phyloP scores from a whole-genome alignment of 1,140 invertebrate species.

The Rhizoglyphus robini region DNA sequence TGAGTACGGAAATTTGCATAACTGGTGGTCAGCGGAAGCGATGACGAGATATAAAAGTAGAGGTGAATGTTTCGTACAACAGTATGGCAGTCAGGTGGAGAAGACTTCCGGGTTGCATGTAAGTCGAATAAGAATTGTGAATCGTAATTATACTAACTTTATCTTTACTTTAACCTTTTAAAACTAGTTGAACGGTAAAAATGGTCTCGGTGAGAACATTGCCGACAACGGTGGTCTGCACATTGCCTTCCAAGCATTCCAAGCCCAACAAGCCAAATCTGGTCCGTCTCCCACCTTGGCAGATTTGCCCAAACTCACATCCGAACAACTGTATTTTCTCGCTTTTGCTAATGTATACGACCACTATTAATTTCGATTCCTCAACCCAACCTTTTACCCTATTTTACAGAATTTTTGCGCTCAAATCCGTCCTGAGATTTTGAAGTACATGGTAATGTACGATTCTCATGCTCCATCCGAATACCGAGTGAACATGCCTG shows the following conservation, averaged over 20 bases:
- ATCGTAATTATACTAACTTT: background rate
- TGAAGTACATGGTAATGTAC: conserved; percentile 26
- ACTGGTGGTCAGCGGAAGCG: conserved; percentile 25
- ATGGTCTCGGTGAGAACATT: conserved; percentile 20
- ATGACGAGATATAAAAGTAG: conserved; percentile 11
- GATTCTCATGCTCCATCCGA: conserved; percentile 27
- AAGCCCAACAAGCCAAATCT: conserved; percentile 15
- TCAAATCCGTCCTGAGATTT: conserved; percentile 25
- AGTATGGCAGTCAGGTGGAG: conserved; percentile 18
- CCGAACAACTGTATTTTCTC: conserved; percentile 25
- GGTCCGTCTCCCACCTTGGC: conserved; percentile 11
- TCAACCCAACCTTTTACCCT: no score
- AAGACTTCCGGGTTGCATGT: background rate
- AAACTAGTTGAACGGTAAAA: conserved; percentile 27
- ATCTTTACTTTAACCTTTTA: background rate
- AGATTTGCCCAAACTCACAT: conserved; percentile 12
- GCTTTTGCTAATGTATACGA: conserved; percentile 28
- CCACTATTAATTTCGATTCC: background rate
- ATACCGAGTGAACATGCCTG: conserved; percentile 41
- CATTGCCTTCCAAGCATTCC: conserved; percentile 36
- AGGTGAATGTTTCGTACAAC: conserved; percentile 20
- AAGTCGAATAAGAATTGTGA: background rate
- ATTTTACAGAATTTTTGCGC: conserved; percentile 26
- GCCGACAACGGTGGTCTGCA: conserved; percentile 43
- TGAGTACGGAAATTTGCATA: conserved; percentile 18